These are phyloP conservation scores for Polypterus bichir DNA, from an alignment of 2,113 vertebrate species.

Conservation along the genomic window DNA sequence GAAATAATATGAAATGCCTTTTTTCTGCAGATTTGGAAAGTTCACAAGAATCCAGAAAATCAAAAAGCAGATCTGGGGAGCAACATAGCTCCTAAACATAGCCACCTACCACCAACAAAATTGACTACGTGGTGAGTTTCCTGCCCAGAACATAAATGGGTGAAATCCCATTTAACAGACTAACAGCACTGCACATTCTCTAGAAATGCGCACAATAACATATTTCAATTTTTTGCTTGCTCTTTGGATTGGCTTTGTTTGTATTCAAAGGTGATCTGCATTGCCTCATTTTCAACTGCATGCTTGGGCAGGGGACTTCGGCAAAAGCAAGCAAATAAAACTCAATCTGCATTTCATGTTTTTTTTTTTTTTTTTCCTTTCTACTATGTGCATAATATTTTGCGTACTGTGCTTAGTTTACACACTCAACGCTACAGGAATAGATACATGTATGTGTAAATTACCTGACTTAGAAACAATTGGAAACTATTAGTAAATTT, in stretches of 20 bases:
- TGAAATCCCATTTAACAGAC: constrained; percentile 51
- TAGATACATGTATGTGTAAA: too few species aligned
- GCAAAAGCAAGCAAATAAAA: not conserved
- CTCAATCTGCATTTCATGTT: not conserved
- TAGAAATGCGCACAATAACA: constrained; percentile 50
- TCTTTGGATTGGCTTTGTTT: constrained; percentile 35
- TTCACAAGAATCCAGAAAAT: constrained; percentile 82
- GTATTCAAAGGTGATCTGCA: constrained; percentile 25
- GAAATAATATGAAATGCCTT: constrained; percentile 78
- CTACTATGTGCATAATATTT: not conserved
- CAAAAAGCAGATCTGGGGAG: constrained; percentile 93
- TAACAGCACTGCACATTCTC: constrained; percentile 43
- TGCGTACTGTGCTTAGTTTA: too few species aligned
- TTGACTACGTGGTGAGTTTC: constrained; percentile 87
- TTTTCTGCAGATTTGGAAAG: constrained; percentile 97
- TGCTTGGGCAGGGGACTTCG: constrained; percentile 17
- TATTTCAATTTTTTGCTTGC: constrained; percentile 48
- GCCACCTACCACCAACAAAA: constrained; percentile 65
- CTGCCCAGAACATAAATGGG: constrained; percentile 48
- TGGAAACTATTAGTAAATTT: constrained; percentile 20
- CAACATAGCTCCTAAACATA: constrained; percentile 83
- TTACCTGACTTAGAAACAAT: constrained; percentile 15
- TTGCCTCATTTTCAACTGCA: constrained; percentile 22
- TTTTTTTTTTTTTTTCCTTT: constrained; percentile 1
- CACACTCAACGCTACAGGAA: too few species aligned